These are phyloP conservation scores for Dipodomys ordii DNA, from an alignment of 2,113 vertebrate species.

Conservation along the genomic window DNA sequence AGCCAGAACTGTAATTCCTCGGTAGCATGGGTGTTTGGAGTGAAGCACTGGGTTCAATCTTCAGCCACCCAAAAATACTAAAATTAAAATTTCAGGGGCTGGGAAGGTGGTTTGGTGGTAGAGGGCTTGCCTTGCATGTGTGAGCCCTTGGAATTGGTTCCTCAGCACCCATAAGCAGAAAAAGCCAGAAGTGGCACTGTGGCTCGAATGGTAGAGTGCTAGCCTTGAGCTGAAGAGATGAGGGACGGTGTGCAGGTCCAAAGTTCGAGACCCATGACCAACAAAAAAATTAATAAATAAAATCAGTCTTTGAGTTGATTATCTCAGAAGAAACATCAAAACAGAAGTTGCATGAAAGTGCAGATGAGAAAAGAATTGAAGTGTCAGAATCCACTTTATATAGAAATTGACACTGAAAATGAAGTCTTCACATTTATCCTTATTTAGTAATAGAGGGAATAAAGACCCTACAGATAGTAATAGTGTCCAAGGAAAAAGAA, in stretches of 20 bases:
- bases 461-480: neutral
- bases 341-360: neutral
- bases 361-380: neutral
- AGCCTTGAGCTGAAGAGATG: neutral
- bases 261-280: too few relatives aligned
- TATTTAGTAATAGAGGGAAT: neutral
- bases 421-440: neutral
- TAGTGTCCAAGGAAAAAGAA: neutral
- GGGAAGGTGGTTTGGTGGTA: too few relatives aligned
- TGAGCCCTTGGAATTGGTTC: too few relatives aligned
- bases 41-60: neutral
- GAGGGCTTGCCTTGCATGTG: too few relatives aligned
- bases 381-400: neutral
- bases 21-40: neutral
- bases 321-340: neutral
- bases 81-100: neutral
- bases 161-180: too few relatives aligned
- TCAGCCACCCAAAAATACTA: neutral
- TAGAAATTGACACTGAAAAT: neutral
- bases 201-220: too few relatives aligned
- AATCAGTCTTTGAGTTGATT: too few relatives aligned
- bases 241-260: too few relatives aligned
- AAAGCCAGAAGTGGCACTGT: too few relatives aligned
- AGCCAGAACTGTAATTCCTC: neutral
- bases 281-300: too few relatives aligned